Base-by-base conservation (phyloP, 2,113 vertebrate genomes). In the Cinclus mexicanus region DNA sequence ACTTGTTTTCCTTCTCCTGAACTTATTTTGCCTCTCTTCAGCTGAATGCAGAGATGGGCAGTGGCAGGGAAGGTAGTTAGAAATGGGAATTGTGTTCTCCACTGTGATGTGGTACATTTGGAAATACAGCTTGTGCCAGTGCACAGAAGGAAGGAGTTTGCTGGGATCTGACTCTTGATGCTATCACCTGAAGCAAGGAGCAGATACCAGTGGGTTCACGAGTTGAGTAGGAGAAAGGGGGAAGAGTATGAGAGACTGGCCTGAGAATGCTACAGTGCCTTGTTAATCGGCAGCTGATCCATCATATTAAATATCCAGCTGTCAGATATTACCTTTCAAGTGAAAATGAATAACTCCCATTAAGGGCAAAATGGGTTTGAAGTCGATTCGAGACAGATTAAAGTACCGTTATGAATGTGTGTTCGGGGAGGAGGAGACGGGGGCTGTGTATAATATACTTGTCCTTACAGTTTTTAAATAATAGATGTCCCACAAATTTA, bases 311-410 rank as follows among this genome's bases (percentile, higher is more conserved):
- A 97, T 97, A 98, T 97, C 98, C 97, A 98, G 97, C 97, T 96
- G 96, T 98, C 98, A 97, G 97, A 97, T 98, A 98, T 98, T 98
- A 98, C 98, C 98, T 98, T 98, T 98, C 98, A 98, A 98, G 97
- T 98, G 98, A 98, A 98, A 98, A 98, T 98, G 97, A 98, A 98
- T 98, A 98, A 98, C 98, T 98, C 97, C 98, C 98, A 98, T 98
- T 98, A 98, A 98, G 97, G 97, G 84, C 92, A 77, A 98, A 98
- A 98, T 98, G 98, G 98, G 97, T 98, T 98, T 98, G 98, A 98
- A 98, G 98, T 98, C 97, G 97, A 98, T 98, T 97, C 89, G 88
- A 98, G 98, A 98, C 97, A 98, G 98, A 98, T 98, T 98, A 98
- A 98, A 98, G 98, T 96, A 98, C 98, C 96, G 98, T 98, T 98